These are phyloP conservation scores for Cyprinella venusta DNA, from an alignment of 2,797 vertebrate species.

Conservation along the genomic window DNA sequence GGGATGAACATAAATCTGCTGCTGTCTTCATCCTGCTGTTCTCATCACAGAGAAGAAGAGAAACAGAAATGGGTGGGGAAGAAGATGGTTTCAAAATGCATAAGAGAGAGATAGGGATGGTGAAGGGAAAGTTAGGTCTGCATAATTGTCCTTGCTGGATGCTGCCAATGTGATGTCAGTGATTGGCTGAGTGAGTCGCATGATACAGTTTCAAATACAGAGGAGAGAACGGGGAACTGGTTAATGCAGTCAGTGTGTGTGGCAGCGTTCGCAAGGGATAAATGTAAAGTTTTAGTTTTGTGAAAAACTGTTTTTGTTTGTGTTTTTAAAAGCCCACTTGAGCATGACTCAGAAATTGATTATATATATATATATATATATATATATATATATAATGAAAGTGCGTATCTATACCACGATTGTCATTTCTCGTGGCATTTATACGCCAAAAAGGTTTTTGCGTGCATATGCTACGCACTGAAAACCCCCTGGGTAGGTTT, in stretches of 20 bases:
- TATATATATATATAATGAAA: no score
- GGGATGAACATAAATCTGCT: conserved; percentile 54
- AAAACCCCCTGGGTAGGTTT: no score
- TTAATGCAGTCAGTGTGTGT: conserved; percentile 49
- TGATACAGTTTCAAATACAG: conserved; percentile 8
- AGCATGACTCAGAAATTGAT: background rate
- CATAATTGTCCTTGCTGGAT: conserved; percentile 64
- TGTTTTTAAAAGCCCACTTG: background rate
- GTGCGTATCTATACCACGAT: no score
- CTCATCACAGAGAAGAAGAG: conserved; percentile 43
- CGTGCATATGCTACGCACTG: no score
- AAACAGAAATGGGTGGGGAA: background rate
- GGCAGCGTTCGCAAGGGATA: background rate
- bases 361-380: no score
- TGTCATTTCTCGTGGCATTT: no score
- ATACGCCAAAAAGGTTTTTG: no score
- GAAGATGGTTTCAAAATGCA: conserved; percentile 5
- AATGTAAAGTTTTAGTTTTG: background rate
- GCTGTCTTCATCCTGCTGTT: conserved; percentile 48
- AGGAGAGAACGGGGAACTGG: conserved; percentile 5
- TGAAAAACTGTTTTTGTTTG: background rate
- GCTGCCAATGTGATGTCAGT: conserved; percentile 67
- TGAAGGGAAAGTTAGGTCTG: conserved; percentile 46
- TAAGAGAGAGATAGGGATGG: conserved; percentile 10
- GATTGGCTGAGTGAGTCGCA: conserved; percentile 62